phyloP scores from a whole-genome alignment of 2,888 invertebrate species.

The Drosophila parthenogenetica region DNA sequence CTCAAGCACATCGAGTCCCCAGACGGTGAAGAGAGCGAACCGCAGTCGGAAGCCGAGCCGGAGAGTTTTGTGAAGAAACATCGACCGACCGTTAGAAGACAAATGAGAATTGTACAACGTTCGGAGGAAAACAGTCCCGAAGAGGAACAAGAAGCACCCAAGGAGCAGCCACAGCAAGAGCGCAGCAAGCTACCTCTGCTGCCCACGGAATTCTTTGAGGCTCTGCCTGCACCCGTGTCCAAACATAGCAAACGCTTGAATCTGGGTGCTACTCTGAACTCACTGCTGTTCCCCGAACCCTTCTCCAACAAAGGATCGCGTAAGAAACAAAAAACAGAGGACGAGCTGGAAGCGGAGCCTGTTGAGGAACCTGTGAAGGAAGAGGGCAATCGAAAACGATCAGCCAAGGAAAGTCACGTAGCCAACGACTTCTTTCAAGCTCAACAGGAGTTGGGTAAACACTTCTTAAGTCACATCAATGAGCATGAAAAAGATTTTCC shows the following conservation, averaged over 20 bases:
- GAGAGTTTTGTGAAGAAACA: conserved; percentile 23
- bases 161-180: conserved; percentile 10
- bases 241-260: conserved; percentile 51
- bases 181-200: conserved; percentile 53
- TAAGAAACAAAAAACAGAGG: conserved; percentile 10
- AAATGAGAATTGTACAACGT: conserved; percentile 56
- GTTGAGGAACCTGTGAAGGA: conserved; percentile 54
- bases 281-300: conserved; percentile 72
- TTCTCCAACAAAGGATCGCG: conserved; percentile 61
- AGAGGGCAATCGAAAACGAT: conserved; percentile 37
- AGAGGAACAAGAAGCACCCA: conserved; percentile 1
- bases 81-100: conserved; percentile 20
- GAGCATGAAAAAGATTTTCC: conserved; percentile 48
- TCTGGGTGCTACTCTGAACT: conserved; percentile 69
- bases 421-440: conserved; percentile 68
- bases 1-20: conserved; percentile 73
- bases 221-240: conserved; percentile 54
- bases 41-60: conserved; percentile 54
- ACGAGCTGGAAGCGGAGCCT: conserved; percentile 12
- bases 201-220: conserved; percentile 81
- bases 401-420: conserved; percentile 40
- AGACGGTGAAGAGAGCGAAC: conserved; percentile 79
- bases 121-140: conserved; percentile 33
- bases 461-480: conserved; percentile 65
- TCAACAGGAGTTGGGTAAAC: conserved; percentile 68